These are phyloP conservation scores for Hyperoodon ampullatus DNA, from an alignment of 2,113 vertebrate species.

Conservation along the genomic window DNA sequence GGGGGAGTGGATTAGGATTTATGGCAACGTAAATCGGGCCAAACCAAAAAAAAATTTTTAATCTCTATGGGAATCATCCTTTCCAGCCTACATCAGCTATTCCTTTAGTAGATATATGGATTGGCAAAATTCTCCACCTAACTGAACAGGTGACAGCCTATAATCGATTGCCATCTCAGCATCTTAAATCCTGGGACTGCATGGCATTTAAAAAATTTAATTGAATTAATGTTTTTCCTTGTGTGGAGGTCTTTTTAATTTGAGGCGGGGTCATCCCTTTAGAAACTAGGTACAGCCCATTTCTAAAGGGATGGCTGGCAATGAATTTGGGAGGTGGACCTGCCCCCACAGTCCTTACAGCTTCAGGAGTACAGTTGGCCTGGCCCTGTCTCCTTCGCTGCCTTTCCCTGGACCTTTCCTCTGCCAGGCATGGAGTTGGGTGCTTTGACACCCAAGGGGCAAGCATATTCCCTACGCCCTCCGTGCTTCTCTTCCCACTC, in stretches of 20 bases:
- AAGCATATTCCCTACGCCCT: background rate
- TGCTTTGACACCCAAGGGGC: background rate
- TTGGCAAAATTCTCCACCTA: background rate
- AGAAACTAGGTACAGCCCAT: background rate
- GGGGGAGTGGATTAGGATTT: background rate
- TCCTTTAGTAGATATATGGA: background rate
- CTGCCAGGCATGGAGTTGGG: background rate
- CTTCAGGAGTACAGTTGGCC: background rate
- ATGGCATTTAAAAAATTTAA: background rate
- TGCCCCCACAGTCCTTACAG: background rate
- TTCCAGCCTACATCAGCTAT: background rate
- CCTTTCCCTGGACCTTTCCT: background rate
- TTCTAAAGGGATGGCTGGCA: background rate
- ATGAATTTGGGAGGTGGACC: background rate
- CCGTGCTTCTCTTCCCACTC: background rate
- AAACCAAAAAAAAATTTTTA: background rate
- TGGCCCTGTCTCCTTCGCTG: background rate
- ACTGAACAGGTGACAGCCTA: background rate
- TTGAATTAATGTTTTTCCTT: background rate
- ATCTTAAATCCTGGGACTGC: background rate
- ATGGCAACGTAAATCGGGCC: background rate
- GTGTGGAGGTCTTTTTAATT: background rate
- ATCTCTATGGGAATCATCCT: background rate
- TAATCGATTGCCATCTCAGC: background rate
- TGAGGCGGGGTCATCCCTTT: background rate